Base-by-base conservation (phyloP, 2,797 vertebrate genomes). In the Aldrovandia affinis region DNA sequence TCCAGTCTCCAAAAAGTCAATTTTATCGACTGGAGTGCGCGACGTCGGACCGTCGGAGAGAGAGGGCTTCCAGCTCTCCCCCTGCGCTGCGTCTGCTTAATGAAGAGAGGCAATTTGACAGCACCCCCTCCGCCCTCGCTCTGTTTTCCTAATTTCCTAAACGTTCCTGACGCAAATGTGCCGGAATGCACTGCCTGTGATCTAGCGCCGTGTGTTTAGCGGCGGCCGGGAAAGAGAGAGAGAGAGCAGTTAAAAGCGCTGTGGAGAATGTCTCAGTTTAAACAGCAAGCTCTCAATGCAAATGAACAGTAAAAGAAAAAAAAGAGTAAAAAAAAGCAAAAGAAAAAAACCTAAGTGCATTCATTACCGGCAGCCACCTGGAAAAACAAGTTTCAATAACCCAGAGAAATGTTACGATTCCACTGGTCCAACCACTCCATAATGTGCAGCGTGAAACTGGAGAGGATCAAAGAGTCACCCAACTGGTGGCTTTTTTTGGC, bases 191-290 rank as follows among this genome's bases (percentile, higher is more conserved):
- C 42, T n/a, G 25, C 50, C 78, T 28, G 78, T 15, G 78, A 79
- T 55, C 47, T 33, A 14, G n/a, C n/a, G 25, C 50, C 33, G 50
- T 79, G 44, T 54, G 78, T 54, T 30, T 30, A 30, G 47, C 47
- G 18, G 50, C n/a, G n/a, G n/a, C n/a, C n/a, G n/a, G n/a, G n/a
- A n/a, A n/a, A n/a, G n/a, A n/a, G n/a, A n/a, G n/a, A 18, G 42
- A 54, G 50, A 79, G 47, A 2, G 28, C 47, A 30, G 50, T 79
- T 36, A n/a, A 5, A n/a, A 79, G 50, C 47, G n/a, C 78, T 33
- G 50, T 54, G 78, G 78, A 79, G 47, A 77, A 79, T 55, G 47
- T 79, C 78, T 79, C 78, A 54, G 50, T 79, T 73, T 79, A 79
- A 20, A 25, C 12, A 79, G 2, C 78, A 79, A 5, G 78, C 78